Evolutionary conservation across 2,113 vertebrate genomes (phyloP), one percentile per base, ranked within the genome.

Genomic region (Pseudopodoces humilis): DNA sequence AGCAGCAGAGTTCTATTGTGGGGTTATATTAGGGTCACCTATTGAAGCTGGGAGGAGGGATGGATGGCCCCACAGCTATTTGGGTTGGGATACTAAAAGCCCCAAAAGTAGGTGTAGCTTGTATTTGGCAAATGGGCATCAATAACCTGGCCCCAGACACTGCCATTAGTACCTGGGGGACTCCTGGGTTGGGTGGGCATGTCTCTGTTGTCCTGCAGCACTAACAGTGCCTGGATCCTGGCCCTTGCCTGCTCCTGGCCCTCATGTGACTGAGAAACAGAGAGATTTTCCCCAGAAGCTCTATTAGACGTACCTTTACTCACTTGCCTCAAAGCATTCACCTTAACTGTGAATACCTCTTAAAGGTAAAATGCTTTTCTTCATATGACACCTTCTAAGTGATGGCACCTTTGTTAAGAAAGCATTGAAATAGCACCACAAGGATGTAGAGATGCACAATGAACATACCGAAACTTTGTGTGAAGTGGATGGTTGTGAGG

Each of bases 241-340:
- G 22, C 37, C 23, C 23, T 67, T 83, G 30, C 11, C 56, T 18
- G 13, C 25, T 67, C n/a, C 59, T 78, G 8, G 5, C 2, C 52
- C 14, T 56, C 24, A 7, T 6, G 17, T 2, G 3, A 39, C 33
- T 58, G 56, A 64, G 53, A 75, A 80, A 65, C 31, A 41, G 35
- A 58, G 43, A 52, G 24, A 47, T 60, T 72, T 83, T 23, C 30
- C 33, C 13, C 41, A 76, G 46, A 69, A 70, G 23, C 21, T 63
- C 46, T 83, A 20, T 33, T 44, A 41, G 52, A 22, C 0, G 0
- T 67, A 31, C 3, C 1, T 69, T 86, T 47, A 30, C 13, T 82
- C 2, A 0, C 16, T 70, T 53, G 3, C 17, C 39, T 78, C 30
- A 41, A 64, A 83, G 5, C 31, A 24, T 49, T 74, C 27, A 58